These are phyloP conservation scores for Sweltsa coloradensis DNA, from an alignment of 1,140 invertebrate species.

Conservation along the genomic window DNA sequence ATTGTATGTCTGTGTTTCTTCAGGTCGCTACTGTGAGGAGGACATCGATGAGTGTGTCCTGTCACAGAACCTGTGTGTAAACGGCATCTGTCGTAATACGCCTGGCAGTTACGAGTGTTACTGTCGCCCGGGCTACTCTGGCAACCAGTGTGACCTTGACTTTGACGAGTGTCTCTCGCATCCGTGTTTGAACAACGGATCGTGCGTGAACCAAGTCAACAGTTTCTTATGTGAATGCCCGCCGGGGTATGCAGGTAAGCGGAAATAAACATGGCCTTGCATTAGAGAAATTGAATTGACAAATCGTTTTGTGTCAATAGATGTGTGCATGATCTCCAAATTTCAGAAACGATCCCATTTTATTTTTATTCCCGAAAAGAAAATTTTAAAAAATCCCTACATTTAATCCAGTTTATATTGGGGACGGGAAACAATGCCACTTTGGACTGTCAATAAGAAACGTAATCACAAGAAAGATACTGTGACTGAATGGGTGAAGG, in stretches of 20 bases:
- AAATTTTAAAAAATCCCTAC: too few relatives aligned
- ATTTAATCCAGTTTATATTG: too few relatives aligned
- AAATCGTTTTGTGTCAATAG: too few relatives aligned
- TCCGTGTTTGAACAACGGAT: constrained; percentile 79
- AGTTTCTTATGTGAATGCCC: constrained; percentile 73
- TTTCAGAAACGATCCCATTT: too few relatives aligned
- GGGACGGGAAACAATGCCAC: too few relatives aligned
- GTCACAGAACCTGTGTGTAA: constrained; percentile 51
- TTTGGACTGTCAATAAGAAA: too few relatives aligned
- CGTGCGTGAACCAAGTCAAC: constrained; percentile 75
- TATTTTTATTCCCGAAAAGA: too few relatives aligned
- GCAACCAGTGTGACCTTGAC: constrained; percentile 69
- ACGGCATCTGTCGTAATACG: constrained; percentile 71
- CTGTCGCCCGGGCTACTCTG: constrained; percentile 71
- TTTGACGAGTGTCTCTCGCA: constrained; percentile 79
- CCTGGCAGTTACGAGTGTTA: constrained; percentile 71
- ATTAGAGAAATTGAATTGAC: constrained; percentile 3
- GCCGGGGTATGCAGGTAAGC: constrained; percentile 59
- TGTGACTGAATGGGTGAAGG: too few relatives aligned
- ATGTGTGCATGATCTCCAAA: too few relatives aligned
- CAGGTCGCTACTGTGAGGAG: constrained; percentile 51
- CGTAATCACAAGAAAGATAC: too few relatives aligned
- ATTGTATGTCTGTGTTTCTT: constrained; percentile 19
- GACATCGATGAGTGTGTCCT: constrained; percentile 70
- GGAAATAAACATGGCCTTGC: not conserved